Evolutionary conservation across 2,888 invertebrate species (phyloP), one percentile per base, ranked within the genome.

Genomic region (Perdita meconis): DNA sequence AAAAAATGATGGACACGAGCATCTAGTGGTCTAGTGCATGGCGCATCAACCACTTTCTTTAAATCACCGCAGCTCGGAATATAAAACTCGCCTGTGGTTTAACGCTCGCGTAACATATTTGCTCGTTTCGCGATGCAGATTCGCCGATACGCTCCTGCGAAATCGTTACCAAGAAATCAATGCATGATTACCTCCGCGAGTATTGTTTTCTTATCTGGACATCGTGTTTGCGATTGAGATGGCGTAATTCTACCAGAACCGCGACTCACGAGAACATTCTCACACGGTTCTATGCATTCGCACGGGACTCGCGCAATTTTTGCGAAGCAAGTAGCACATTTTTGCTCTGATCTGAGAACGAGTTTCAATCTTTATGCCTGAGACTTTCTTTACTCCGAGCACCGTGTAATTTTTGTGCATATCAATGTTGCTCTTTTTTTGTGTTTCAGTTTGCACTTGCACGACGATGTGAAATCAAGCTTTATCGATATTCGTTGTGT

Each of bases 301-400:
- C 19, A 10, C 10, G 16, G 55, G 24, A 56, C 36, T 59, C 6
- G 16, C 50, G n/a, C 13, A n/a, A 50, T 19, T 38, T 26, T 12
- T 13, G 16, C 10, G 2, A n/a, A n/a, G n/a, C n/a, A n/a, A n/a
- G n/a, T n/a, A n/a, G n/a, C n/a, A n/a, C n/a, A n/a, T n/a, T n/a
- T n/a, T n/a, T n/a, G n/a, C n/a, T n/a, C n/a, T n/a, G n/a, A n/a
- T n/a, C n/a, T n/a, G n/a, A 50, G 36, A 30, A 56, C 38, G 56
- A 56, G 65, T 65, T 26, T 8, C 47, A 38, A 70, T 66, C 55
- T 64, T 64, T 55, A 53, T 12, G 42, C 44, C 36, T 30, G 34
- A 55, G 6, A 34, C 42, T 55, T 30, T 12, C 16, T 56, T 30
- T n/a, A n/a, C n/a, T 44, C 8, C 2, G 19, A 44, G 61, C 70